Conservation (phyloP, 2,888 invertebrate genomes). For the Lagria hirta region DNA sequence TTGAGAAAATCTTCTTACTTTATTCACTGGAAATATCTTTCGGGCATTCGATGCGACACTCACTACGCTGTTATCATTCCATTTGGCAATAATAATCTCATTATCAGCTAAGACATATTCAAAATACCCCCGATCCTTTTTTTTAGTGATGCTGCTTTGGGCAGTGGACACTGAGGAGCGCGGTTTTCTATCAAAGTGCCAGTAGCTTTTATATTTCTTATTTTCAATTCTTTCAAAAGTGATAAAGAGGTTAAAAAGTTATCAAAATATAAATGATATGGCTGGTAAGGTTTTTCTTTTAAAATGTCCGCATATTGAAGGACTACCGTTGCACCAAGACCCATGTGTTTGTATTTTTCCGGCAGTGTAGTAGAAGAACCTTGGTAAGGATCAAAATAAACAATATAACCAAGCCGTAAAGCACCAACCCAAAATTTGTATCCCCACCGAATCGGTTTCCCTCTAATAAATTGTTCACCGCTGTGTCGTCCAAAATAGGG, state of each 20-base stretch:
- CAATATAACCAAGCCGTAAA: slow-evolving; percentile 9
- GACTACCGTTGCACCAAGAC: too few relatives aligned
- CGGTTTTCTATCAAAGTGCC: too few relatives aligned
- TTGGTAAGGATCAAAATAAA: slow-evolving; percentile 8
- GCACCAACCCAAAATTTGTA: slow-evolving; percentile 13
- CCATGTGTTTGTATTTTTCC: too few relatives aligned
- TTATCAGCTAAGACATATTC: slow-evolving; percentile 4
- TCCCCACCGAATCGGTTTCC: slow-evolving; percentile 6
- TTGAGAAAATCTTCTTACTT: slow-evolving; percentile 19
- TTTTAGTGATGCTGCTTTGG: too few relatives aligned
- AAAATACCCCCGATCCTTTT: slow-evolving; percentile 18
- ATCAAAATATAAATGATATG: too few relatives aligned
- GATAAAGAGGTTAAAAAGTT: too few relatives aligned
- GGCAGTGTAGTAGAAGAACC: not conserved
- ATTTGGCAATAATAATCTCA: slow-evolving; percentile 17
- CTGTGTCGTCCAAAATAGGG: slow-evolving; percentile 15
- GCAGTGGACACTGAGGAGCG: too few relatives aligned
- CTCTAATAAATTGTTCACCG: slow-evolving; percentile 8
- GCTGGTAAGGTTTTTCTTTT: too few relatives aligned
- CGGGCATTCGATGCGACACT: slow-evolving; percentile 23
- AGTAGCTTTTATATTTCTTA: too few relatives aligned
- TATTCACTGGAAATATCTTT: slow-evolving; percentile 7
- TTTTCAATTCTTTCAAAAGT: too few relatives aligned
- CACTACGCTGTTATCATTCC: slow-evolving; percentile 33
- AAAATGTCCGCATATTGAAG: too few relatives aligned